phyloP scores from a whole-genome alignment of 2,797 vertebrate genomes.

The Spatula clypeata region DNA sequence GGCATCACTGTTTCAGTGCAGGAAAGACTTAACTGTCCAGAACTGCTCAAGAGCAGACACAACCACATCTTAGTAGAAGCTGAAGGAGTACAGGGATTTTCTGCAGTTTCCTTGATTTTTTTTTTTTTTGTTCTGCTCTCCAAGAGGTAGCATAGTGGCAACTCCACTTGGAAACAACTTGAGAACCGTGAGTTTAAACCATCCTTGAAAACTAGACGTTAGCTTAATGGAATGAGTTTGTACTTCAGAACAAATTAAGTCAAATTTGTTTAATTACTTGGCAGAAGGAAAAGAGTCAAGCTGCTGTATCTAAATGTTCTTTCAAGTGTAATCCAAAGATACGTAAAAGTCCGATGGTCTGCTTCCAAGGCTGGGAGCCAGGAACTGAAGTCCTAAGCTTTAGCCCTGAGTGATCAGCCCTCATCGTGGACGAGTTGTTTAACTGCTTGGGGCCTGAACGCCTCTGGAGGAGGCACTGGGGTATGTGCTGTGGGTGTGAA shows the following conservation, averaged over 20 bases:
- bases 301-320: conserved; percentile 32
- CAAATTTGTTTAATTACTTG: conserved; percentile 33
- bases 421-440: neutral
- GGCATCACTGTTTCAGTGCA: neutral
- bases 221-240: neutral
- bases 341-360: neutral
- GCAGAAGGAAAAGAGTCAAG: neutral
- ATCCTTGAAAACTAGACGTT: neutral
- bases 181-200: neutral
- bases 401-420: neutral
- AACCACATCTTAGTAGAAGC: neutral
- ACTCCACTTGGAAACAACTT: neutral
- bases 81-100: neutral
- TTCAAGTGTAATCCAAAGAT: conserved; percentile 43
- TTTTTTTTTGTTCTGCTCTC: neutral
- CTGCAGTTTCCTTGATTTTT: neutral
- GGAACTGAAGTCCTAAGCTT: neutral
- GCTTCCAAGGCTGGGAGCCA: conserved; percentile 17
- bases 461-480: neutral
- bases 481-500: neutral
- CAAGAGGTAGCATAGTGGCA: neutral
- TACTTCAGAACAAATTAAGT: conserved; percentile 40
- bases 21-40: neutral
- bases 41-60: neutral
- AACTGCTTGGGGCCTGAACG: neutral